A percentile compares a stretch with the other conserved stretches of the same genome.
Conservation (phyloP, 2,888 invertebrate species). For the Diabrotica balteata region DNA sequence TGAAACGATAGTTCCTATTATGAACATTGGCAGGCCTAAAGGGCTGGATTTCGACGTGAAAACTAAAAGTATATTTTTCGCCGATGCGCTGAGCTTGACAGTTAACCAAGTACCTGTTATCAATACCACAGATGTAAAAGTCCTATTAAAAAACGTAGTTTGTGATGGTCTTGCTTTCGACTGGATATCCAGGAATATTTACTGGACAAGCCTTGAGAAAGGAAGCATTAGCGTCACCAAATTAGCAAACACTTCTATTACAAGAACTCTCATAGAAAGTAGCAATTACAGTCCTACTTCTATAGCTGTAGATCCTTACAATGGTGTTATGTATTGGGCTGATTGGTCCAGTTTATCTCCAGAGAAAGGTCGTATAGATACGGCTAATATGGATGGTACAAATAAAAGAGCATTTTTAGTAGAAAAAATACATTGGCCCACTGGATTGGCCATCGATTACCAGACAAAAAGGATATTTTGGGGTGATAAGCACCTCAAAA, state of each 20-base stretch:
- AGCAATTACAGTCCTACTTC: constrained; percentile 65
- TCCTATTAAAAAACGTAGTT: constrained; percentile 67
- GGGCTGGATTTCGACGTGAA: constrained; percentile 74
- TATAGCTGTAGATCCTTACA: constrained; percentile 71
- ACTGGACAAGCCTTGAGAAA: constrained; percentile 81
- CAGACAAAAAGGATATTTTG: constrained; percentile 68
- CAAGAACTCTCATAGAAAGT: constrained; percentile 66
- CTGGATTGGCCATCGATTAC: constrained; percentile 74
- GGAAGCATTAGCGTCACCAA: constrained; percentile 74
- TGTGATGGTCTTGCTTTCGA: constrained; percentile 83
- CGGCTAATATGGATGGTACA: constrained; percentile 78
- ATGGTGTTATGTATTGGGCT: constrained; percentile 79
- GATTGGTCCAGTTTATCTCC: constrained; percentile 68
- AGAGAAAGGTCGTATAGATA: constrained; percentile 68
- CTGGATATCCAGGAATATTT: constrained; percentile 82
- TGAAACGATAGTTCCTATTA: constrained; percentile 75
- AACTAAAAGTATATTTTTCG: constrained; percentile 57
- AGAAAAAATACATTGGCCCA: constrained; percentile 73
- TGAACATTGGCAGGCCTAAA: constrained; percentile 70
- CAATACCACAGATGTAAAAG: constrained; percentile 49
- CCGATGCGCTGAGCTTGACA: constrained; percentile 63
- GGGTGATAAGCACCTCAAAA: constrained; percentile 76
- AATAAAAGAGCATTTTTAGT: constrained; percentile 61
- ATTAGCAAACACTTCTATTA: constrained; percentile 65
- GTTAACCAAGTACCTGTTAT: constrained; percentile 44